A percentile compares a stretch with the other conserved stretches of the same genome.
These are phyloP conservation scores for Girardinus metallicus DNA, from an alignment of 2,797 vertebrate genomes.

Conservation along the genomic window DNA sequence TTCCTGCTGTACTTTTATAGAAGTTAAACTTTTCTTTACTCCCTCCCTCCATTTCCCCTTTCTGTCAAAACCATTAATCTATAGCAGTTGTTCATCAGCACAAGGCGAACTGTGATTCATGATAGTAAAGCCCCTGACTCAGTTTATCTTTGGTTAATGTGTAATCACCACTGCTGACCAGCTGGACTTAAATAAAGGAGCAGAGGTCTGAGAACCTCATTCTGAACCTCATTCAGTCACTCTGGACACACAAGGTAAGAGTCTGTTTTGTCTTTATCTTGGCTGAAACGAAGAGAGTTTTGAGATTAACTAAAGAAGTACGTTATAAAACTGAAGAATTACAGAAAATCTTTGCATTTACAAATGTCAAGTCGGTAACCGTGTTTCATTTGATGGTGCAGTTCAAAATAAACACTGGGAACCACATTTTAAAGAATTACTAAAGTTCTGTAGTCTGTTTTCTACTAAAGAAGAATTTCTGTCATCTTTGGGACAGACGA, in stretches of 20 bases:
- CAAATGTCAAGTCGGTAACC: not conserved
- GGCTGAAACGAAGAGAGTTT: too few relatives aligned
- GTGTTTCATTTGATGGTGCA: not conserved
- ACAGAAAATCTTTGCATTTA: not conserved
- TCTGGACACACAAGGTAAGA: constrained; percentile 62
- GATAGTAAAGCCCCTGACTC: constrained; percentile 60
- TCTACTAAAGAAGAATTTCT: too few relatives aligned
- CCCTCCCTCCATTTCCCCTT: constrained; percentile 13
- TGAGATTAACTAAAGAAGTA: not conserved
- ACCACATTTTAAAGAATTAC: too few relatives aligned
- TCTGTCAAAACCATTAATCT: constrained; percentile 54
- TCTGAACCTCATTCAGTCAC: constrained; percentile 41
- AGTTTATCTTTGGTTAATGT: constrained; percentile 68
- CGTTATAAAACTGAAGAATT: not conserved
- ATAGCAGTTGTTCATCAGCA: constrained; percentile 33
- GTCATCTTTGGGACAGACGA: too few relatives aligned
- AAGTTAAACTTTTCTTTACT: constrained; percentile 8
- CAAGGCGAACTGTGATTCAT: constrained; percentile 59
- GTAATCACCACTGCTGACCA: constrained; percentile 55
- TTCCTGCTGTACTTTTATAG: constrained; percentile 20
- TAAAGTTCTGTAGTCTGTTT: not conserved
- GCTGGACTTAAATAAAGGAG: constrained; percentile 55
- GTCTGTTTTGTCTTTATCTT: constrained; percentile 20
- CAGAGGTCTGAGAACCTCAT: constrained; percentile 49
- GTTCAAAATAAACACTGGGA: not conserved